phyloP scores from a whole-genome alignment of 2,113 vertebrate genomes.

The Rhizomys pruinosus region DNA sequence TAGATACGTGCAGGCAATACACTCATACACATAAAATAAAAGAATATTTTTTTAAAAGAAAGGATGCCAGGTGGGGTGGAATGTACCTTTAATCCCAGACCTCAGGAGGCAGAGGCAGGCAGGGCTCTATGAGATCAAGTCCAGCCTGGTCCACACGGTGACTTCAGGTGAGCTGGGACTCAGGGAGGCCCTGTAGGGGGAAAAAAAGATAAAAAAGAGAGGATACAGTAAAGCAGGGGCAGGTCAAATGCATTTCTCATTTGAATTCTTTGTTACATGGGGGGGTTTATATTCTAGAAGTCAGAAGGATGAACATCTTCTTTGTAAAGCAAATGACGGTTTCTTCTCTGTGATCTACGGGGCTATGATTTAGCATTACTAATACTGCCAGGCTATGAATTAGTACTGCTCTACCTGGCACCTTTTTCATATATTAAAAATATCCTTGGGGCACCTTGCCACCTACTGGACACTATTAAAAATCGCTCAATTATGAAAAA shows the following conservation, averaged over 20 bases:
- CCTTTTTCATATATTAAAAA: slow-evolving; percentile 62
- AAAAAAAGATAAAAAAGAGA: no score
- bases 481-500: slow-evolving; percentile 66
- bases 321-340: background rate
- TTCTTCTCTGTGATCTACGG: background rate
- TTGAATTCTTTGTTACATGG: slow-evolving; percentile 20
- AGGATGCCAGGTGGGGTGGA: no score
- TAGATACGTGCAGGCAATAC: no score
- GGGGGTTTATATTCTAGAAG: background rate
- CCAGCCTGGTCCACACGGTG: no score
- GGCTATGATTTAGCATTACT: slow-evolving; percentile 4
- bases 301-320: background rate
- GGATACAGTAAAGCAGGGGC: background rate
- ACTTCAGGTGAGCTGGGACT: no score
- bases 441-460: slow-evolving; percentile 63
- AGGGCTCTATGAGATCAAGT: no score
- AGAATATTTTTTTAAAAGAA: no score
- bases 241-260: background rate
- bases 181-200: no score
- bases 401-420: slow-evolving; percentile 18
- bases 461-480: slow-evolving; percentile 68
- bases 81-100: no score
- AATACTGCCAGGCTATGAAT: slow-evolving; percentile 57
- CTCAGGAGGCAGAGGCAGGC: no score
- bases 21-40: no score